Evolutionary conservation across 2,888 invertebrate species (phyloP).

Genomic region (Lithophane semibrunnea): DNA sequence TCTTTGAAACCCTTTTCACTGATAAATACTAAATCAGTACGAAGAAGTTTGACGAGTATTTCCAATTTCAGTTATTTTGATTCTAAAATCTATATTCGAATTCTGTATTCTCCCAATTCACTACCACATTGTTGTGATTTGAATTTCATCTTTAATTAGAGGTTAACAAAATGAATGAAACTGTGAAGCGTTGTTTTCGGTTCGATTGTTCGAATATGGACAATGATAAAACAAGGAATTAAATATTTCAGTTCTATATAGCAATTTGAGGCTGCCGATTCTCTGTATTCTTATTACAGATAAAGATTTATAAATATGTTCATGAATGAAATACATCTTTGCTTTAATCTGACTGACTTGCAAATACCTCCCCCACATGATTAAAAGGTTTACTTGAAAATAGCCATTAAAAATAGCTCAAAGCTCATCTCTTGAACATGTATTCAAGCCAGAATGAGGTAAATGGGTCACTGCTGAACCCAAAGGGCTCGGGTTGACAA

Average conservation of each 20-base stretch:
- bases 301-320: background rate
- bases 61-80: background rate
- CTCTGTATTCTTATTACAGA: background rate
- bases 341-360: background rate
- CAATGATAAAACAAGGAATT: background rate
- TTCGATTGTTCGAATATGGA: constrained; percentile 1
- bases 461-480: constrained; percentile 26
- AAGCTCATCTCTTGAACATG: constrained; percentile 13
- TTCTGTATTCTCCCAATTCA: background rate
- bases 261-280: background rate
- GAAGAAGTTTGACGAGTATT: background rate
- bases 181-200: background rate
- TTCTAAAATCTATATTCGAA: constrained; percentile 1
- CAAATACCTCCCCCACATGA: background rate
- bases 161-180: background rate
- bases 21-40: background rate
- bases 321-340: background rate
- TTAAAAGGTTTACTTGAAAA: background rate
- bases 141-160: constrained; percentile 2
- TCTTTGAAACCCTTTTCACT: background rate
- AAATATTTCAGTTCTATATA: background rate
- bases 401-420: constrained; percentile 18
- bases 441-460: constrained; percentile 32
- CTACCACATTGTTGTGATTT: background rate
- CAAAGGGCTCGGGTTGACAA: constrained; percentile 5